A percentile compares a stretch with the other conserved stretches of the same genome.
These are phyloP conservation scores for Asbolus verrucosus DNA, from an alignment of 1,140 invertebrate species.

Conservation along the genomic window DNA sequence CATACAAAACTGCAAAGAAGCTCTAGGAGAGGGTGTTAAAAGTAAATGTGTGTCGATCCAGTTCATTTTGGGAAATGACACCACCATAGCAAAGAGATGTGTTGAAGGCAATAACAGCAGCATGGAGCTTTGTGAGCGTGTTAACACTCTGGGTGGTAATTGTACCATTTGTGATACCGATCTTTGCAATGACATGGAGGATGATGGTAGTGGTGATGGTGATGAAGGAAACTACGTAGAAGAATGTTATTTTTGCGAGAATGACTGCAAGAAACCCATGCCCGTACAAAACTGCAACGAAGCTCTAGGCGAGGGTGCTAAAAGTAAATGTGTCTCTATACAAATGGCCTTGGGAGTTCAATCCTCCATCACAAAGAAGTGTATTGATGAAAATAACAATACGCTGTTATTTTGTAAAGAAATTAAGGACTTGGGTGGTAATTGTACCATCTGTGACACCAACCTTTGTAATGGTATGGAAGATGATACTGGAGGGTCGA, in stretches of 20 bases:
- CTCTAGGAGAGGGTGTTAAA: neutral
- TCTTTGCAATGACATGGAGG: constrained; percentile 3
- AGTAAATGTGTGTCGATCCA: neutral
- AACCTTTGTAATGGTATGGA: constrained; percentile 4
- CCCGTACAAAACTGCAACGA: neutral
- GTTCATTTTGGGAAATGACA: neutral
- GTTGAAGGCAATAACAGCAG: neutral
- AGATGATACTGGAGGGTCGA: too few relatives aligned
- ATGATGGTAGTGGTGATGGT: too few relatives aligned
- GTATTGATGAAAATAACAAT: neutral
- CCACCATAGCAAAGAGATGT: neutral
- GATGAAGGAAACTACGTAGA: neutral
- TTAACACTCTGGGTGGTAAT: neutral
- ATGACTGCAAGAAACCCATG: neutral
- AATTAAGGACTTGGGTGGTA: constrained; percentile 1
- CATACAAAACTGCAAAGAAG: neutral
- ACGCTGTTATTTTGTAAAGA: neutral
- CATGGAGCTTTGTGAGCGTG: neutral
- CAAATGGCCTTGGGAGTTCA: neutral
- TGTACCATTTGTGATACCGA: constrained; percentile 10
- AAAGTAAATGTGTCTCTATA: constrained; percentile 6
- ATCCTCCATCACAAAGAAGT: neutral
- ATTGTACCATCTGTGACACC: constrained; percentile 21
- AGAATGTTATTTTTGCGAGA: constrained; percentile 9
- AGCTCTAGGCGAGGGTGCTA: neutral